Evolutionary conservation across 2,797 vertebrate genomes (phyloP), one percentile per base, ranked within the genome.

Genomic region (Pangasius larnaudii): DNA sequence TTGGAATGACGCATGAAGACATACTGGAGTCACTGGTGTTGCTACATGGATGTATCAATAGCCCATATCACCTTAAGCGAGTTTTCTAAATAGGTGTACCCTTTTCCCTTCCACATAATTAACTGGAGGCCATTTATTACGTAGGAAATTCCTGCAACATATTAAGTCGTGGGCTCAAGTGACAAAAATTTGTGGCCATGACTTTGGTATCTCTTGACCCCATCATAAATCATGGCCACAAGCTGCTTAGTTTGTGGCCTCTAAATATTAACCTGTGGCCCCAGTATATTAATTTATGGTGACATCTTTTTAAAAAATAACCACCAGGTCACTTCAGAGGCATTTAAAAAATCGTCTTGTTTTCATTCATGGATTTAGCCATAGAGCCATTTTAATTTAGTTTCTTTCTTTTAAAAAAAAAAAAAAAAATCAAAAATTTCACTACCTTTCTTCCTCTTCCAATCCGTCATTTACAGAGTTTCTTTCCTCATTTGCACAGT

Each of bases 401-500:
- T 19, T 13, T 84, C 27, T 24, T 42, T 61, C 77, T 14, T 87
- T 39, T 39, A n/a, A n/a, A n/a, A 36, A 36, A 36, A 36, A 36
- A 36, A 36, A 36, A 53, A 53, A 46, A 1, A 46, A 46, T 30
- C 46, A 56, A 78, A 53, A 56, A 33, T 1, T 56, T 56, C n/a
- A 19, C 49, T 22, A 8, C n/a, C 51, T 33, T 78, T 19, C 49
- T 53, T 30, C n/a, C 49, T 30, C 14, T 30, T 49, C 30, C 74
- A 74, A 33, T 77, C 14, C 24, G 13, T 77, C 24, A 77, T 30
- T 77, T 77, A 74, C 71, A 72, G 42, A 75, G 46, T 74, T 74
- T 46, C 39, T 75, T 79, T 22, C 85, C 53, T 87, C 46, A 86
- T 85, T 81, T 86, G 59, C 49, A 59, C 42, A 49, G 71, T 86